Evolutionary conservation across 1,140 invertebrate genomes (phyloP), one percentile per base, ranked within the genome.

Genomic region (Sycobia sp.): DNA sequence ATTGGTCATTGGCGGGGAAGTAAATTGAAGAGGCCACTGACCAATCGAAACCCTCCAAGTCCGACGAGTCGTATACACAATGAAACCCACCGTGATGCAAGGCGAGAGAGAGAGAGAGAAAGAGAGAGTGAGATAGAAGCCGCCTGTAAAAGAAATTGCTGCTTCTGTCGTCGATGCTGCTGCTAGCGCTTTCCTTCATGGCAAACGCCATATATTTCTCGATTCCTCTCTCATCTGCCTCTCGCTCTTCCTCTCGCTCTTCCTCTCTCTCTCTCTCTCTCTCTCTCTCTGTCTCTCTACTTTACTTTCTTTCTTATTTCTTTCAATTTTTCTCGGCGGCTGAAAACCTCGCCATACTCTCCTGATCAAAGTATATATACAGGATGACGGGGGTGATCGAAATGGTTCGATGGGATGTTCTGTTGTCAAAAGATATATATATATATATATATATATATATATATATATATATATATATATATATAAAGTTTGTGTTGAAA

Each of bases 41-140:
- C 71, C 71, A 71, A 70, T 73, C 61, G 70, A 69, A 70, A 62
- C 66, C 64, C 41, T 22, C 22, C 66, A 66, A 66, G 67, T 67
- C 60, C 68, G 65, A 70, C 63, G 70, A 67, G 29, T 11, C 29
- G 29, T 7, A n/a, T n/a, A n/a, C n/a, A 71, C 60, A 67, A 68
- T 51, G 71, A 69, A 71, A 58, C 65, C 67, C 43, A 36, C 14
- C 25, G 62, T 63, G 68, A 61, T 43, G 47, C 9, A 59, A 34
- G 49, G 36, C 34, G 22, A 20, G 41, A 32, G 29, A 32, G 29
- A 11, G 11, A 32, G 29, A n/a, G 13, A 4, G 7, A 49, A 60
- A 38, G 59, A n/a, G n/a, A n/a, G n/a, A n/a, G n/a, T n/a, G n/a
- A n/a, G n/a, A n/a, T n/a, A n/a, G n/a, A n/a, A n/a, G n/a, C n/a